Conservation (phyloP, 37 sponge, comb jelly and placozoan species). For the Aphrocallistes beatrix region DNA sequence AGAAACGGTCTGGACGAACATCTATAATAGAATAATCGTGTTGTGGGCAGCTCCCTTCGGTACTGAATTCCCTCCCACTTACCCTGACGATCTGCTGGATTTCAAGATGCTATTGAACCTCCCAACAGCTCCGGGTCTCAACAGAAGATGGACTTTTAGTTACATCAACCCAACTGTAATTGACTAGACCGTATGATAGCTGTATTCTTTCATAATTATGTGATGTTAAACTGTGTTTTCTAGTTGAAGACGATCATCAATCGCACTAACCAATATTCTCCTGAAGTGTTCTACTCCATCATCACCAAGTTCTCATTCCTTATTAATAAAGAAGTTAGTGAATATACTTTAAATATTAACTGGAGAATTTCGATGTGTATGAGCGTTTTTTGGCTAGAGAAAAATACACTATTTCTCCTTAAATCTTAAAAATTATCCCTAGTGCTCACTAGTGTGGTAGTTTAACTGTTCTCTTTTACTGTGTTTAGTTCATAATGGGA, state of each 20-base stretch:
- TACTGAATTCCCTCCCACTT: not conserved
- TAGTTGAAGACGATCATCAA: slow-evolving; percentile 1
- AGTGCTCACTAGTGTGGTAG: not conserved
- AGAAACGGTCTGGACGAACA: not conserved
- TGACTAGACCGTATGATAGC: not conserved
- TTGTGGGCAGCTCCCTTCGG: not conserved
- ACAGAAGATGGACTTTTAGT: not conserved
- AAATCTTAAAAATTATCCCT: too few relatives aligned
- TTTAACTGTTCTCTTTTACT: not conserved
- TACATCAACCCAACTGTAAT: slow-evolving; percentile 8
- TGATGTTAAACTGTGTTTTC: not conserved
- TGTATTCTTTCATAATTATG: not conserved
- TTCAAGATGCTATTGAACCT: not conserved
- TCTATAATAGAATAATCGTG: not conserved
- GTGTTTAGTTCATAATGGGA: not conserved
- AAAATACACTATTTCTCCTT: too few relatives aligned
- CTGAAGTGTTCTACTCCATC: slow-evolving; percentile 7
- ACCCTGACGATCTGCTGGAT: not conserved
- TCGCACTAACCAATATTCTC: not conserved
- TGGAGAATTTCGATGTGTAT: too few relatives aligned
- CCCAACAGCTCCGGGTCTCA: not conserved
- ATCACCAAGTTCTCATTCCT: not conserved
- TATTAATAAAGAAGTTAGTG: not conserved
- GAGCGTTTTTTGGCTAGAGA: too few relatives aligned
- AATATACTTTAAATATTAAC: not conserved